Evolutionary conservation across 2,797 vertebrate genomes (phyloP).

Genomic region (Euthynnus affinis): DNA sequence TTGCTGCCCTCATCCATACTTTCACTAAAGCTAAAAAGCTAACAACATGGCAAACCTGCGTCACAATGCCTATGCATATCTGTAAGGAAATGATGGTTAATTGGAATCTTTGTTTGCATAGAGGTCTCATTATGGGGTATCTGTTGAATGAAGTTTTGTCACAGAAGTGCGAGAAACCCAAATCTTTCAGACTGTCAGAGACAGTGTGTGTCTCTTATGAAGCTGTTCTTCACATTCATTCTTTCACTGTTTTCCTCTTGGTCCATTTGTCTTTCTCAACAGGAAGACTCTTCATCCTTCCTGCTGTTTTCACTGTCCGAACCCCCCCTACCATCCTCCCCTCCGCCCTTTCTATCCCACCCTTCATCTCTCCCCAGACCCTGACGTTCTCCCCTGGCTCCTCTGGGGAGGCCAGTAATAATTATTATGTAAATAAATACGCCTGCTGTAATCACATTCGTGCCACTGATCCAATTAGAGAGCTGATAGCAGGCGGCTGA

Average conservation of each 20-base stretch:
- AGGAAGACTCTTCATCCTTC: slow-evolving; percentile 71
- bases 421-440: slow-evolving; percentile 93
- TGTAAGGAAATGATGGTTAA: slow-evolving; percentile 3
- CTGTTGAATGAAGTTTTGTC: not conserved
- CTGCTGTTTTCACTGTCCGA: slow-evolving; percentile 56
- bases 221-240: slow-evolving; percentile 13
- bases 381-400: slow-evolving; percentile 73
- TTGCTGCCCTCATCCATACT: no score
- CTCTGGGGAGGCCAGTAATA: slow-evolving; percentile 87
- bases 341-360: slow-evolving; percentile 52
- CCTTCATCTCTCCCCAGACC: slow-evolving; percentile 71
- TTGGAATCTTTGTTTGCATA: not conserved
- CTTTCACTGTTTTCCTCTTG: slow-evolving; percentile 45
- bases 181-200: not conserved
- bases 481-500: slow-evolving; percentile 84
- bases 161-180: not conserved
- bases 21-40: not conserved
- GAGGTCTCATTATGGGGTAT: slow-evolving; percentile 1
- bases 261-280: slow-evolving; percentile 56
- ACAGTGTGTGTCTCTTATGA: slow-evolving; percentile 6
- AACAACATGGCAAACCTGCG: not conserved
- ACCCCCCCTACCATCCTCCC: slow-evolving; percentile 31
- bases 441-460: slow-evolving; percentile 89
- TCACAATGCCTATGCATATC: not conserved
- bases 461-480: slow-evolving; percentile 89